Percentiles rank a stretch among this genome's conserved stretches.
phyloP scores from a whole-genome alignment of 2,797 vertebrate genomes.

The Arnoldichthys spilopterus region DNA sequence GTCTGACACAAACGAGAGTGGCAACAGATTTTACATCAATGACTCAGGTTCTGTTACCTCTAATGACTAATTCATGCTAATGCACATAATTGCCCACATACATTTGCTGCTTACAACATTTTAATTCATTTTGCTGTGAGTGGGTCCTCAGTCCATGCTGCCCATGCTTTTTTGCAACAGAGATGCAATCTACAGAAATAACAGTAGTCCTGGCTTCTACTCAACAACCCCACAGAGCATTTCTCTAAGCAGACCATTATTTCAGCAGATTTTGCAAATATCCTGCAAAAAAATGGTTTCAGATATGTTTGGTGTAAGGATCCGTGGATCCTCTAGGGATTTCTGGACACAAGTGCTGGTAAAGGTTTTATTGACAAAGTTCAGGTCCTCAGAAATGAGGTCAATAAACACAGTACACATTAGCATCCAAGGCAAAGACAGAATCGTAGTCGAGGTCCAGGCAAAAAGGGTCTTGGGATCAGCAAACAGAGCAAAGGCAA shows the following conservation, averaged over 20 bases:
- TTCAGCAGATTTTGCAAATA: background rate
- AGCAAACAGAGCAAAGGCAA: too few species aligned
- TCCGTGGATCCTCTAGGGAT: too few species aligned
- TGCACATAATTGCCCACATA: constrained; percentile 1
- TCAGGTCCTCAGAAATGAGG: too few species aligned
- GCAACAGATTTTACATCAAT: background rate
- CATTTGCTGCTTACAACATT: background rate
- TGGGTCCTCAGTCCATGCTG: background rate
- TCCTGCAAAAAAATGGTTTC: background rate
- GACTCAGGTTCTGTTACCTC: background rate
- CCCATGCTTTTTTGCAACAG: background rate
- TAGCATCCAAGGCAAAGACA: too few species aligned
- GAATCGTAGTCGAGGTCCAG: too few species aligned
- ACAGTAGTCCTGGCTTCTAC: background rate
- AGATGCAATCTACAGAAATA: background rate
- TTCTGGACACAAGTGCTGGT: too few species aligned
- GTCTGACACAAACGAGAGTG: background rate
- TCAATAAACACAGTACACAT: too few species aligned
- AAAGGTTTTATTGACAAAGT: too few species aligned
- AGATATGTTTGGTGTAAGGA: background rate
- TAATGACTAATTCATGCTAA: constrained; percentile 6
- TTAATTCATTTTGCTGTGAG: background rate
- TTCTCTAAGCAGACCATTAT: background rate
- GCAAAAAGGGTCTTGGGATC: too few species aligned
- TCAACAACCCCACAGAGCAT: background rate